These are phyloP conservation scores for Amia ocellicauda DNA, from an alignment of 2,113 vertebrate species.

Conservation along the genomic window DNA sequence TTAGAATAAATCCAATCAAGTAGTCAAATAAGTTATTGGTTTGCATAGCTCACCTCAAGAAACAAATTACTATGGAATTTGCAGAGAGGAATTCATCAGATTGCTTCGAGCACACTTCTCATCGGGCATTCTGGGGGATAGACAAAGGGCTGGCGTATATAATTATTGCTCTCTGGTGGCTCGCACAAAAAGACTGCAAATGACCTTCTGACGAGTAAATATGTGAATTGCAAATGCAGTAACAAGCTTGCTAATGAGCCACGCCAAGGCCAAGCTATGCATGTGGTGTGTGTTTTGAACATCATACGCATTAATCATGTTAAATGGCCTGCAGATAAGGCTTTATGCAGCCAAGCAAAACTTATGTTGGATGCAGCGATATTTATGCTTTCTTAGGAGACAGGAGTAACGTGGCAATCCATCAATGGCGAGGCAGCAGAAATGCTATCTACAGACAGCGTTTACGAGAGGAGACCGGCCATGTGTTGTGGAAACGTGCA, in stretches of 20 bases:
- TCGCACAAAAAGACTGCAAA: constrained; percentile 1
- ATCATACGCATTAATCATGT: constrained; percentile 4
- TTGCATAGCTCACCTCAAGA: constrained; percentile 4
- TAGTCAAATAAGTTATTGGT: constrained; percentile 1
- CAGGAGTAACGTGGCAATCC: neutral
- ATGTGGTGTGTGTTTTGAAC: constrained; percentile 1
- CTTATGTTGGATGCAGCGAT: neutral
- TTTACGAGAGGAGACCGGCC: neutral
- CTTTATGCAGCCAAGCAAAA: constrained; percentile 1
- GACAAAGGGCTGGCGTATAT: constrained; percentile 18
- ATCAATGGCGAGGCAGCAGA: neutral
- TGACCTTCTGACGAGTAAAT: constrained; percentile 6
- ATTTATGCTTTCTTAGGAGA: neutral
- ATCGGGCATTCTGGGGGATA: neutral
- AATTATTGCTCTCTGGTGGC: constrained; percentile 4
- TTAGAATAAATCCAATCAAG: constrained; percentile 17
- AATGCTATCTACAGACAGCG: neutral
- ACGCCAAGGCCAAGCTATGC: constrained; percentile 4
- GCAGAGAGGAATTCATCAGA: constrained; percentile 6
- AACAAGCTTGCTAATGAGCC: constrained; percentile 16
- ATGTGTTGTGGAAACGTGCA: neutral
- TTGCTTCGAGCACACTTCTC: constrained; percentile 7
- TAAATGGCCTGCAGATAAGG: constrained; percentile 16
- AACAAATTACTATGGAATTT: constrained; percentile 20
- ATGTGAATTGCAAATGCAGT: neutral